These are phyloP conservation scores for Sarcophilus harrisii DNA, from an alignment of 2,797 vertebrate species.

Conservation along the genomic window DNA sequence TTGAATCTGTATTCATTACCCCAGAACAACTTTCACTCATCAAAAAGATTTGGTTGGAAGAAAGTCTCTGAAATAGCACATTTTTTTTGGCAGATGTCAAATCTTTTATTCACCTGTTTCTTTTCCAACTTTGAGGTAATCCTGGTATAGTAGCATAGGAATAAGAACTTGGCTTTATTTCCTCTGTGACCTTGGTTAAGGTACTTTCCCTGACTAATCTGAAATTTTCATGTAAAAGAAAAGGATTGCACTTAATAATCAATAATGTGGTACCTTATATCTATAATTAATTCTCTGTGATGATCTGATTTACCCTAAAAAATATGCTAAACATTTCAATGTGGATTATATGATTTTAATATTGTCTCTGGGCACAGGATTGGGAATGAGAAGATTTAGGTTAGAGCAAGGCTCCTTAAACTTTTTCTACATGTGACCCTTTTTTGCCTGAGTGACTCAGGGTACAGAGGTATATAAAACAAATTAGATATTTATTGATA, in stretches of 20 bases:
- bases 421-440: too few species aligned
- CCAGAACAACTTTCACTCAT: background rate
- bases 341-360: conserved; percentile 22
- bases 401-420: background rate
- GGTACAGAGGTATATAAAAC: too few species aligned
- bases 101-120: conserved; percentile 7
- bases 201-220: background rate
- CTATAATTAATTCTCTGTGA: background rate
- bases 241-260: background rate
- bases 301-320: background rate
- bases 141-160: background rate
- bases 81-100: background rate
- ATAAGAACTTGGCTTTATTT: background rate
- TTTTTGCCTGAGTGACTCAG: too few species aligned
- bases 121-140: background rate
- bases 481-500: too few species aligned
- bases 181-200: background rate
- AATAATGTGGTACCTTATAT: background rate
- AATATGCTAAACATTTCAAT: background rate
- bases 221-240: background rate
- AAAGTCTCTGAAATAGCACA: background rate
- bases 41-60: background rate
- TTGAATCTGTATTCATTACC: background rate
- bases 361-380: background rate
- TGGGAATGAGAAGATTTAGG: background rate